Evolutionary conservation across 2,888 invertebrate genomes (phyloP).

Genomic region (Subacronicta megacephala): DNA sequence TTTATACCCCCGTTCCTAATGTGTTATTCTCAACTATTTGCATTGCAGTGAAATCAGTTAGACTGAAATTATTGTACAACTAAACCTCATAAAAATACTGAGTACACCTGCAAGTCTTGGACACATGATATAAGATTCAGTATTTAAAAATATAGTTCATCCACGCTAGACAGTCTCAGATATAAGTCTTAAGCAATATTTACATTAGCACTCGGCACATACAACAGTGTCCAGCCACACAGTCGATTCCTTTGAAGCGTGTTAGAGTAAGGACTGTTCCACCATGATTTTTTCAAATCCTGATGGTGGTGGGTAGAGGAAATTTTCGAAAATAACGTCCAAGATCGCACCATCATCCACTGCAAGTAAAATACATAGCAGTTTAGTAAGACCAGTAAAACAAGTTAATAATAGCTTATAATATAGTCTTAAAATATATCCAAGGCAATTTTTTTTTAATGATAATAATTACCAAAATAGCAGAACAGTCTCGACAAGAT

Average conservation of each 20-base stretch:
- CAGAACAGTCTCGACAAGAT: too few relatives aligned
- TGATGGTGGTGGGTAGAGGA: slow-evolving; percentile 94
- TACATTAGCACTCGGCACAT: slow-evolving; percentile 45
- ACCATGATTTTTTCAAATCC: slow-evolving; percentile 99
- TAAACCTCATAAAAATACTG: too few relatives aligned
- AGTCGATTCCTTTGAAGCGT: slow-evolving; percentile 23
- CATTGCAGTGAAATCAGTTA: too few relatives aligned
- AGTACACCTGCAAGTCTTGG: slow-evolving; percentile 22
- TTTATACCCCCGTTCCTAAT: too few relatives aligned
- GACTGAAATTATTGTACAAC: too few relatives aligned
- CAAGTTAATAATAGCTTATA: too few relatives aligned
- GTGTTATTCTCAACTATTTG: too few relatives aligned
- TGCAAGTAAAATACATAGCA: slow-evolving; percentile 75
- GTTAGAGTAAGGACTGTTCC: slow-evolving; percentile 98
- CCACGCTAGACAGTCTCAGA: slow-evolving; percentile 51
- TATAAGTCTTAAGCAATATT: slow-evolving; percentile 54
- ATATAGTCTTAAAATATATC: too few relatives aligned
- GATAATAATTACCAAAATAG: too few relatives aligned
- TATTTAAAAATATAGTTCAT: slow-evolving; percentile 56
- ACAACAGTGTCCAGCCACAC: slow-evolving; percentile 61
- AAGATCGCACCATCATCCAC: slow-evolving; percentile 99
- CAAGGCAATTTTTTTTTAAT: too few relatives aligned
- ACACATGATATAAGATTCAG: slow-evolving; percentile 35
- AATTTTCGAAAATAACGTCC: slow-evolving; percentile 97
- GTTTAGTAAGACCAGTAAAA: background rate